Evolutionary conservation across 2,113 vertebrate genomes (phyloP).

Genomic region (Phrynosoma platyrhinos): DNA sequence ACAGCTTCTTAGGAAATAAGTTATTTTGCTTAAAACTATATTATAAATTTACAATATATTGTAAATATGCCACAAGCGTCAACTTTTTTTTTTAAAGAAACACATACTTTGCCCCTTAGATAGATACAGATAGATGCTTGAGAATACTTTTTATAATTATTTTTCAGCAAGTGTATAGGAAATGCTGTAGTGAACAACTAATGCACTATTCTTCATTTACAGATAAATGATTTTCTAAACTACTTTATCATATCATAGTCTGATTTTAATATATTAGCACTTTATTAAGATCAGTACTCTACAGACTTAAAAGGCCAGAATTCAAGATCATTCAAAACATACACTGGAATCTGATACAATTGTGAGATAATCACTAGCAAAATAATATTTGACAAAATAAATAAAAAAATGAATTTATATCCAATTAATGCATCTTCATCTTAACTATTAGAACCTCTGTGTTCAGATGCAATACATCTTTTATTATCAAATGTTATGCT

Average conservation of each 20-base stretch:
- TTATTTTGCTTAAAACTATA: slow-evolving; percentile 41
- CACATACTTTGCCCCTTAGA: not conserved
- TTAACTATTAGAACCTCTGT: not conserved
- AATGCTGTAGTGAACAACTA: not conserved
- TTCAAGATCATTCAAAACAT: not conserved
- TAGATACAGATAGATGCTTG: not conserved
- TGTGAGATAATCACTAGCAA: not conserved
- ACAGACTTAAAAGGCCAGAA: not conserved
- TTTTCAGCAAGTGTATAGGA: not conserved
- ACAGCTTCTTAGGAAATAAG: not conserved
- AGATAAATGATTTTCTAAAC: not conserved
- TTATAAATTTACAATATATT: no score
- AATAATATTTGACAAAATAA: not conserved
- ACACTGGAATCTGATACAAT: not conserved
- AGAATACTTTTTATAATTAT: not conserved
- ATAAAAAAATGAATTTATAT: not conserved
- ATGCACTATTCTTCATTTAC: not conserved
- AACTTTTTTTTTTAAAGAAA: not conserved
- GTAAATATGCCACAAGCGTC: not conserved
- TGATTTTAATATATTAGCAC: no score
- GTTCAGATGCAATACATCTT: not conserved
- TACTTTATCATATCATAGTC: no score
- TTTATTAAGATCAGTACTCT: not conserved
- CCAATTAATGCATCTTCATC: not conserved
- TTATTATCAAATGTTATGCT: not conserved